Percentiles rank a stretch among this genome's conserved stretches.
phyloP scores from a whole-genome alignment of 2,797 vertebrate genomes.

The Micromesistius poutassou region DNA sequence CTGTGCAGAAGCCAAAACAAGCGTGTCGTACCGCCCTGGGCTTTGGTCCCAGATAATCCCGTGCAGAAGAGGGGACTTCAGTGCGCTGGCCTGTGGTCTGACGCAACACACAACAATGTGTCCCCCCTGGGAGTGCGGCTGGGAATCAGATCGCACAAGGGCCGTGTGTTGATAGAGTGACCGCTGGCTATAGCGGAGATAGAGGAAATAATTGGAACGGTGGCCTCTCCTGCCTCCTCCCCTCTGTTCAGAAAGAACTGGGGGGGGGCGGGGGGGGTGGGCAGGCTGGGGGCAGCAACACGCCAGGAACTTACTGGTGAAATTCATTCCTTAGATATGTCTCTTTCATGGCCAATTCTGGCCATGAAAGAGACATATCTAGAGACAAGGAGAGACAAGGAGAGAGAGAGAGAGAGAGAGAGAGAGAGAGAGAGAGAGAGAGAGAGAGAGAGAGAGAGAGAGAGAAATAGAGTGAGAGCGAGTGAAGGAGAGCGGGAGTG shows the following conservation, averaged over 20 bases:
- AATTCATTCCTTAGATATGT: slow-evolving; percentile 65
- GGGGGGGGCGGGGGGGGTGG: slow-evolving; percentile 57
- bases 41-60: background rate
- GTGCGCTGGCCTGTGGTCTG: background rate
- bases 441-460: slow-evolving; percentile 2
- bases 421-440: no score
- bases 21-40: no score
- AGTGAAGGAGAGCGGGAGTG: background rate
- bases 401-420: no score
- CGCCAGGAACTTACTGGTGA: slow-evolving; percentile 55
- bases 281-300: slow-evolving; percentile 20
- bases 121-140: slow-evolving; percentile 29
- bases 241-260: slow-evolving; percentile 31
- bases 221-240: slow-evolving; percentile 29
- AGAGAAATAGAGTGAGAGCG: background rate
- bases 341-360: slow-evolving; percentile 56
- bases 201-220: slow-evolving; percentile 68
- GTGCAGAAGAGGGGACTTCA: slow-evolving; percentile 15
- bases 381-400: no score
- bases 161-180: slow-evolving; percentile 59
- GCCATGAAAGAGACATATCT: slow-evolving; percentile 65
- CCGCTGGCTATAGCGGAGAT: slow-evolving; percentile 56
- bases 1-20: no score
- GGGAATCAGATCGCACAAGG: slow-evolving; percentile 34
- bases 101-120: slow-evolving; percentile 13